Percentiles rank a stretch among this genome's conserved stretches.
Conservation (phyloP, 2,888 invertebrate species). For the Platycheirus albimanus region DNA sequence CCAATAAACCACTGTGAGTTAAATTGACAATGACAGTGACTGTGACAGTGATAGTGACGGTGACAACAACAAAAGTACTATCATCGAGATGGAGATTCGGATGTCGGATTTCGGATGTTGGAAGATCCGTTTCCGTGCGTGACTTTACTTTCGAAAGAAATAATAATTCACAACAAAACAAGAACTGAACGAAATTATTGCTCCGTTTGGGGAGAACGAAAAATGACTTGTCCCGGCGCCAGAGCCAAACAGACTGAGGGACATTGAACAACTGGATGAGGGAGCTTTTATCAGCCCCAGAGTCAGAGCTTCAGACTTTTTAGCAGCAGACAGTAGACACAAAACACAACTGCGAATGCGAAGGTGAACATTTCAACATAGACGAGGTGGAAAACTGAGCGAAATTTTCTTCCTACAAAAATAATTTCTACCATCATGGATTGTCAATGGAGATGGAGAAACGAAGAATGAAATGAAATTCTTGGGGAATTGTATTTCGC, state of each 20-base stretch:
- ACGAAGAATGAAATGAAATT: slow-evolving; percentile 5
- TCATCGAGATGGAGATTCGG: slow-evolving; percentile 14
- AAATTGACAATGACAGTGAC: slow-evolving; percentile 24
- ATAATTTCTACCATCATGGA: slow-evolving; percentile 14
- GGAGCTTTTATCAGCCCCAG: slow-evolving; percentile 47
- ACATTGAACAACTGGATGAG: slow-evolving; percentile 52
- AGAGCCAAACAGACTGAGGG: slow-evolving; percentile 70
- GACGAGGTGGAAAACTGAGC: slow-evolving; percentile 52
- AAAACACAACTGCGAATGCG: no score
- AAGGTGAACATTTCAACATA: no score
- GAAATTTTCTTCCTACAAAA: not conserved
- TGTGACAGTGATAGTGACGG: no score
- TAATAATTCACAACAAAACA: slow-evolving; percentile 52
- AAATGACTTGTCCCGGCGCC: slow-evolving; percentile 71
- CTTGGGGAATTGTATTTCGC: not conserved
- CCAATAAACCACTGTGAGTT: slow-evolving; percentile 1
- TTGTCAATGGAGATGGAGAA: slow-evolving; percentile 22
- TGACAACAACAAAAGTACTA: not conserved
- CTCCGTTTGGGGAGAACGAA: slow-evolving; percentile 52
- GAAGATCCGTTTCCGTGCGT: slow-evolving; percentile 44
- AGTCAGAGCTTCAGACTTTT: not conserved
- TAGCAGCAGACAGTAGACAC: no score
- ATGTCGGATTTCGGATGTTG: slow-evolving; percentile 20
- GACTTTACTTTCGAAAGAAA: slow-evolving; percentile 27
- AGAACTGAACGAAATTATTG: slow-evolving; percentile 59